Evolutionary conservation across 2,113 vertebrate genomes (phyloP).

Genomic region (Merops nubicus): DNA sequence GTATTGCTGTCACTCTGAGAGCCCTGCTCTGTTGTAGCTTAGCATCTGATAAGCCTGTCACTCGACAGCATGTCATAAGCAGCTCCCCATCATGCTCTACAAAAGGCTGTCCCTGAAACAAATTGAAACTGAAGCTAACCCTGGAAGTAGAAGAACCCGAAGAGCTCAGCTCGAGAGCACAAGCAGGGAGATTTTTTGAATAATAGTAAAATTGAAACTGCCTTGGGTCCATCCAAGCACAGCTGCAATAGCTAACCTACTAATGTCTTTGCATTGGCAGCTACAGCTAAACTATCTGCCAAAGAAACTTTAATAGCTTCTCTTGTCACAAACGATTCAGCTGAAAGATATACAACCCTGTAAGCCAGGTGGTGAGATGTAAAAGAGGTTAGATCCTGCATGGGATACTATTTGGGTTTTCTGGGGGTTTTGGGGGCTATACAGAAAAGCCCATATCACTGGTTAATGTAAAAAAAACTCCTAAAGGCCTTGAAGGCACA

Average conservation of each 20-base stretch:
- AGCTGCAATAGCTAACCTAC: constrained; percentile 45
- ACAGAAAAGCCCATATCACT: not conserved
- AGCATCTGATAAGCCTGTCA: not conserved
- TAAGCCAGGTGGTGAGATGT: constrained; percentile 48
- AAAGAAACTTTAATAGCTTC: constrained; percentile 45
- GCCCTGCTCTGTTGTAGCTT: not conserved
- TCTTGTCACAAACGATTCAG: constrained; percentile 53
- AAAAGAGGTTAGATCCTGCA: not conserved
- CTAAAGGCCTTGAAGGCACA: not conserved
- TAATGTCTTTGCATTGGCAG: constrained; percentile 57
- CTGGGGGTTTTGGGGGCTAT: not conserved
- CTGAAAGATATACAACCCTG: constrained; percentile 56
- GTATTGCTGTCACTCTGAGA: not conserved
- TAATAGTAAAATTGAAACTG: constrained; percentile 19
- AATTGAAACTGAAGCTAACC: not conserved
- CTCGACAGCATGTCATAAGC: not conserved
- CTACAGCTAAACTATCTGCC: constrained; percentile 46
- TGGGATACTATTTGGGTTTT: not conserved
- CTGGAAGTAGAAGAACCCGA: not conserved
- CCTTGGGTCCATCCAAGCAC: constrained; percentile 24
- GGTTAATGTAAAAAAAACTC: not conserved
- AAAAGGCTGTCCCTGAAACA: not conserved
- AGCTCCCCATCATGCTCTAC: not conserved
- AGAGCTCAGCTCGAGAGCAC: not conserved
- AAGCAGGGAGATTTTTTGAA: not conserved